Base-by-base conservation (phyloP, 2,113 vertebrate genomes). In the Myiagra hebetior region DNA sequence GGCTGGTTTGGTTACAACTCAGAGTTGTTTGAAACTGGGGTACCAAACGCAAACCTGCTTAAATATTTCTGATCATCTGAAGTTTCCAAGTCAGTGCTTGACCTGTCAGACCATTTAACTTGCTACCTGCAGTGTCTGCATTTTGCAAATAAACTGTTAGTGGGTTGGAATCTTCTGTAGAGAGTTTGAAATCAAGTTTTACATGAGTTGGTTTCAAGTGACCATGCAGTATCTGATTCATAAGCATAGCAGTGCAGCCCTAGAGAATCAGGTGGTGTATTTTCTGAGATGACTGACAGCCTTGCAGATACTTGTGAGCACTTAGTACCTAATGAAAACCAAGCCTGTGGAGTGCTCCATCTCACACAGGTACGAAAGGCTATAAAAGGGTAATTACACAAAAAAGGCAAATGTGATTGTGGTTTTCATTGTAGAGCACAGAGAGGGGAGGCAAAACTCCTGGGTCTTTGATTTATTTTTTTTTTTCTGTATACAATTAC, bases 371-470 rank as follows among this genome's bases (percentile, higher is more conserved):
- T 93, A 78, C 23, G 76, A 84, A 95, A 93, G 59, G 44, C 79
- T 92, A 85, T 39, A 76, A 84, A 95, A 95, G 33, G 33, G 69
- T 94, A 95, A 97, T 96, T 96, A 92, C 50, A 41, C 18, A 83
- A 70, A 76, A 76, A 76, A 93, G 24, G 47, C 76, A 85, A 87
- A 49, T 49, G 41, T 80, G 86, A 69, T 94, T 88, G 80, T 83
- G 75, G 47, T 94, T 88, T 82, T 97, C 26, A 4, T 65, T 88
- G 39, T 64, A 90, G 65, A 74, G 68, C 55, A 67, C 35, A 68
- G 50, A 50, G 44, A 89, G n/a, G 65, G 52, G 55, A 87, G 31
- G 39, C 31, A 78, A 91, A 91, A 75, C 86, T 84, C 76, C 46
- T 13, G 69, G n/a, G 63, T 85, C 93, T 96, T 85, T 76, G 69